phyloP scores from a whole-genome alignment of 2,113 vertebrate species.

The Echinops telfairi region DNA sequence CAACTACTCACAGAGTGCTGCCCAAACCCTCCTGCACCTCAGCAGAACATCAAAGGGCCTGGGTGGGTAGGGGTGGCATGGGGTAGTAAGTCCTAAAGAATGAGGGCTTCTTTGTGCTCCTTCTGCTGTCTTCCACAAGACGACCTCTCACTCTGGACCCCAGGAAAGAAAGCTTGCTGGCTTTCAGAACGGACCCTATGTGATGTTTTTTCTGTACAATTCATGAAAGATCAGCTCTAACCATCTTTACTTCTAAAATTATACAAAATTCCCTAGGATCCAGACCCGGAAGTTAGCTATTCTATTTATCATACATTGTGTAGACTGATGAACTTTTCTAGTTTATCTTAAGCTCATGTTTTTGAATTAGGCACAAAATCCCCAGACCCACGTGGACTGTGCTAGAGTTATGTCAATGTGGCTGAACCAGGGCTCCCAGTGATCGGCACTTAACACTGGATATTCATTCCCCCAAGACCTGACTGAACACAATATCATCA shows the following conservation, averaged over 20 bases:
- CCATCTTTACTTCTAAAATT: constrained; percentile 30
- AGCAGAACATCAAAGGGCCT: not conserved
- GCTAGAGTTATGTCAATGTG: too few relatives aligned
- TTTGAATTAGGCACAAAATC: too few relatives aligned
- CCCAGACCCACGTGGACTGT: too few relatives aligned
- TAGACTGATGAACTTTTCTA: not conserved
- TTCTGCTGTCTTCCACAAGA: not conserved
- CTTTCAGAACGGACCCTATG: not conserved
- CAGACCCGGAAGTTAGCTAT: not conserved
- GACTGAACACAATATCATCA: too few relatives aligned
- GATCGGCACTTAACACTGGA: too few relatives aligned
- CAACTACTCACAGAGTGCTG: not conserved
- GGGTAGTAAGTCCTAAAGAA: rapidly evolving
- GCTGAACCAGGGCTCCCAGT: too few relatives aligned
- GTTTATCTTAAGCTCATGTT: not conserved
- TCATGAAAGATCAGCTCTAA: constrained; percentile 26
- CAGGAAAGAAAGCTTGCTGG: not conserved
- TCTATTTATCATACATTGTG: not conserved
- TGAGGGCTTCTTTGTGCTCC: rapidly evolving
- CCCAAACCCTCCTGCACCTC: not conserved
- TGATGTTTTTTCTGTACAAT: not conserved
- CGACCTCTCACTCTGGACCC: not conserved
- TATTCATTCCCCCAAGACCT: too few relatives aligned
- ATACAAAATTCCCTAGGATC: not conserved
- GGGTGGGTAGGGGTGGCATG: too few relatives aligned